A percentile compares a stretch with the other conserved stretches of the same genome.
Conservation (phyloP, 2,888 invertebrate genomes). For the Omphaloscelis lunosa region DNA sequence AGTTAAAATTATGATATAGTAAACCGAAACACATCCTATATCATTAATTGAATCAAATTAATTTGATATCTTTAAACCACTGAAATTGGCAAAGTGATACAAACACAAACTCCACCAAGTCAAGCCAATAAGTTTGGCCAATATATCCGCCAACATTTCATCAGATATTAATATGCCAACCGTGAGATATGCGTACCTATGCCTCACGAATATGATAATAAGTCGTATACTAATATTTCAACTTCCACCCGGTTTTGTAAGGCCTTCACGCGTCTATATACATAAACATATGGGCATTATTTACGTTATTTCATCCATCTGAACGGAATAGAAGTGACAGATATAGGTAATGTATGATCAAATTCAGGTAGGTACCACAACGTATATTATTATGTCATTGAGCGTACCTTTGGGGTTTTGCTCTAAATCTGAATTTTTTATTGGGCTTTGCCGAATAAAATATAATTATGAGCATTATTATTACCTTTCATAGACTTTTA, state of each 20-base stretch:
- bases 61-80: conserved; percentile 15
- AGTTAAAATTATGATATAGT: not conserved
- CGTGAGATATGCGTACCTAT: conserved; percentile 51
- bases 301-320: conserved; percentile 51
- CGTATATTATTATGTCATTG: not conserved
- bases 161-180: conserved; percentile 59
- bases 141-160: conserved; percentile 57
- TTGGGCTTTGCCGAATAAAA: not conserved
- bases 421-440: conserved; percentile 12
- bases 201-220: conserved; percentile 57
- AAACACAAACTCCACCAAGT: conserved; percentile 17
- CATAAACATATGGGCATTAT: conserved; percentile 48
- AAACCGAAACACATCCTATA: not conserved
- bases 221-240: conserved; percentile 62
- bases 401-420: not conserved
- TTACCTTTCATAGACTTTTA: not conserved
- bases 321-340: conserved; percentile 30
- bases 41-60: not conserved
- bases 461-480: not conserved
- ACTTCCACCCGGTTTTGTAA: conserved; percentile 55
- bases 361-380: conserved; percentile 17
- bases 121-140: conserved; percentile 34
- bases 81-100: conserved; percentile 15
- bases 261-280: conserved; percentile 37
- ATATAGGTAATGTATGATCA: conserved; percentile 32